Conservation (phyloP, 1,140 invertebrate genomes). For the Hylyphantes graminicola region DNA sequence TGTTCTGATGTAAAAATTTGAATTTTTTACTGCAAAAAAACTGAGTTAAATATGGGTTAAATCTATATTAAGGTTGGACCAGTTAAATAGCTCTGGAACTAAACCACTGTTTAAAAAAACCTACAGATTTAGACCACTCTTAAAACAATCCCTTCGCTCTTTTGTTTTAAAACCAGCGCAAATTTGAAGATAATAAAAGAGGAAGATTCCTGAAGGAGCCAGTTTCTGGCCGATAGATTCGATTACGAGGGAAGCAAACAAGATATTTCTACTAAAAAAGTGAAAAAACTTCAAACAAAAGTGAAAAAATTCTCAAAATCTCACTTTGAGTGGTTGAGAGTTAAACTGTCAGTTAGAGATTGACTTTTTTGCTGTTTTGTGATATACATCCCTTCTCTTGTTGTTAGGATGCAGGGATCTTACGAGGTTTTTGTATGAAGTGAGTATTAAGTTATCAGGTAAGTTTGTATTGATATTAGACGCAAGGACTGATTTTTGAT, state of each 20-base stretch:
- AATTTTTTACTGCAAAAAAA: too few species aligned
- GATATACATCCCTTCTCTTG: conserved; percentile 17
- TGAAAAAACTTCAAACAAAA: neutral
- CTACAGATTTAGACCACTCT: too few species aligned
- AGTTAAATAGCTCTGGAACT: too few species aligned
- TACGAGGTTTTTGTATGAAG: neutral
- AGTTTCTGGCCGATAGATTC: conserved; percentile 22
- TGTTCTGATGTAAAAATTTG: too few species aligned
- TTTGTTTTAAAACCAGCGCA: conserved; percentile 17
- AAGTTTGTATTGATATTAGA: neutral
- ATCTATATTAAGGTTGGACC: too few species aligned
- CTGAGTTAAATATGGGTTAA: too few species aligned
- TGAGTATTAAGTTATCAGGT: conserved; percentile 5
- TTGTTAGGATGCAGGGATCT: conserved; percentile 2
- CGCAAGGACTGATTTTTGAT: conserved; percentile 21
- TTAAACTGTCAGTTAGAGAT: conserved; percentile 21
- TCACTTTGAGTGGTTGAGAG: neutral
- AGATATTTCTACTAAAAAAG: conserved; percentile 19
- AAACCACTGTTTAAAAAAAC: too few species aligned
- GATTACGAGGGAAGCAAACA: conserved; percentile 26
- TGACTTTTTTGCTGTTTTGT: conserved; percentile 17
- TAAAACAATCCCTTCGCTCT: neutral
- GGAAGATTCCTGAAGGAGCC: conserved; percentile 13
- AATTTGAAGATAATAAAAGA: conserved; percentile 48
- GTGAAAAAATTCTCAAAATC: too few species aligned